Percentiles rank a stretch among this genome's conserved stretches.
phyloP scores from a whole-genome alignment of 2,797 vertebrate genomes.

The Spinus olivaceus region DNA sequence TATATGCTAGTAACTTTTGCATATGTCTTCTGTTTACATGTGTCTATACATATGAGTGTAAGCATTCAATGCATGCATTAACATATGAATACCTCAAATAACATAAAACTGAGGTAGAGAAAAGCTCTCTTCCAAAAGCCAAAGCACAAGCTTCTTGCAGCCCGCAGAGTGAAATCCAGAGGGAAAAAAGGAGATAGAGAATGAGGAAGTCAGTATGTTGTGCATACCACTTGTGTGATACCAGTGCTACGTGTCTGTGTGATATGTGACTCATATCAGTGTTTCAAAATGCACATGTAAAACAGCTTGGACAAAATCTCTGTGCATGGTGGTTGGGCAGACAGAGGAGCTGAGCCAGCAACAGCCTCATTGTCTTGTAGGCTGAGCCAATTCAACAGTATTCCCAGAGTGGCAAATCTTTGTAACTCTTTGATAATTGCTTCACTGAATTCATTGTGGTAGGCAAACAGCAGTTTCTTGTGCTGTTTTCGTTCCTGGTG shows the following conservation, averaged over 20 bases:
- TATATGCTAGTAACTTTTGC: neutral
- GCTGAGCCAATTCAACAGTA: neutral
- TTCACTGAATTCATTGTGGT: neutral
- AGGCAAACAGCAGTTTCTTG: neutral
- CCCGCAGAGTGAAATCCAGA: neutral
- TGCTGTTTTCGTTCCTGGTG: neutral
- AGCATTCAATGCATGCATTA: neutral
- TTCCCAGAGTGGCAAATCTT: neutral
- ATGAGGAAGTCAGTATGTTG: neutral
- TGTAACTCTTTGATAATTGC: neutral
- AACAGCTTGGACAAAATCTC: neutral
- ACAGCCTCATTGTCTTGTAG: neutral
- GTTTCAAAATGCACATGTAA: neutral
- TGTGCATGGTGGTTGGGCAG: neutral
- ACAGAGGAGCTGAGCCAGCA: neutral
- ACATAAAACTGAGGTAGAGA: neutral
- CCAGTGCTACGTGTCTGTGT: rapidly evolving
- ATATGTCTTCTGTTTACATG: neutral
- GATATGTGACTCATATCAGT: neutral
- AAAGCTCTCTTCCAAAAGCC: neutral
- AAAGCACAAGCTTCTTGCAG: neutral
- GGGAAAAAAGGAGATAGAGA: neutral
- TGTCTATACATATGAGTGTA: neutral
- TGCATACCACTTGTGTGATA: neutral
- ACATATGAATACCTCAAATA: neutral